phyloP scores from a whole-genome alignment of 2,888 invertebrate species.

The Leptinotarsa juncta region DNA sequence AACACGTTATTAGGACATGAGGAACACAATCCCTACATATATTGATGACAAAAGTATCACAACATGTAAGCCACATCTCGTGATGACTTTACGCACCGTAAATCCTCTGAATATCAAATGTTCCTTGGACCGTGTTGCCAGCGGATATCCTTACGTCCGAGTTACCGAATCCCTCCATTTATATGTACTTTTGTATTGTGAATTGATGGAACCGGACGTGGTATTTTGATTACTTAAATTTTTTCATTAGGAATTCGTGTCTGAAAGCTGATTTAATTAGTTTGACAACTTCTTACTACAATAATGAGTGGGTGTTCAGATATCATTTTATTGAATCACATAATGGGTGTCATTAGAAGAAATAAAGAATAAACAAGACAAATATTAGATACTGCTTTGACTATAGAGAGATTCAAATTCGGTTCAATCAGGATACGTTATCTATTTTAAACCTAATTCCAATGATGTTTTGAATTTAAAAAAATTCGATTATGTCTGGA shows the following conservation, averaged over 20 bases:
- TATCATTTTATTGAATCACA: too few species aligned
- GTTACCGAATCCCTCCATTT: constrained; percentile 50
- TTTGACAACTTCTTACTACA: too few species aligned
- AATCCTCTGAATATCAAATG: constrained; percentile 64
- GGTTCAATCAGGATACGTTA: too few species aligned
- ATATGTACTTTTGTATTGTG: constrained; percentile 22
- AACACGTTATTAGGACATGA: not conserved
- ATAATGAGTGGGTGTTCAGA: too few species aligned
- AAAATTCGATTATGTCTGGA: too few species aligned
- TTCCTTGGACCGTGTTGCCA: constrained; percentile 65
- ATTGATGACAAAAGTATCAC: constrained; percentile 6
- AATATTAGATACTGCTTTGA: too few species aligned
- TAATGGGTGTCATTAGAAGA: too few species aligned
- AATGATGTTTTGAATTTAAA: too few species aligned
- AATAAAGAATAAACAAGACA: too few species aligned
- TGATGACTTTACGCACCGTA: constrained; percentile 57
- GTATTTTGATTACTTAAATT: constrained; percentile 29
- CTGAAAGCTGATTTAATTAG: constrained; percentile 6
- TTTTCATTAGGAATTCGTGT: constrained; percentile 8
- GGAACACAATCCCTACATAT: not conserved
- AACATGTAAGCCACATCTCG: constrained; percentile 32
- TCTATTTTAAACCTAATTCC: too few species aligned
- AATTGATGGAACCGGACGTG: constrained; percentile 41
- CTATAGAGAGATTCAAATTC: too few species aligned
- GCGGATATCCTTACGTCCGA: constrained; percentile 65